Evolutionary conservation across 2,888 invertebrate genomes (phyloP).

Genomic region (Celastrina argiolus): DNA sequence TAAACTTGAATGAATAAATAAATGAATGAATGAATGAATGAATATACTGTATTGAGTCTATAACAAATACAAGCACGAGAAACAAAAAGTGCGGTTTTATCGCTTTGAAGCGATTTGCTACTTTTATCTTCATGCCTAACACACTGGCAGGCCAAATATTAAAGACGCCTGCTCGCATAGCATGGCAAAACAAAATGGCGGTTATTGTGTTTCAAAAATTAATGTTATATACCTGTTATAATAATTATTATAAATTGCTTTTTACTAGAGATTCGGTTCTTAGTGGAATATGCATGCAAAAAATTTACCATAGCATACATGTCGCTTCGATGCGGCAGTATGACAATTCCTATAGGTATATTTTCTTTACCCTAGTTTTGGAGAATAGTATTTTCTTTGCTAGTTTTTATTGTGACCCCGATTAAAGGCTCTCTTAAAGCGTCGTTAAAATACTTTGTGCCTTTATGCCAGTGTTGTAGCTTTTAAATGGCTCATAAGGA

Average conservation of each 20-base stretch:
- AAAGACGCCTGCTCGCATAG: neutral
- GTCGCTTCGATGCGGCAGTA: neutral
- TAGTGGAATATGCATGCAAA: neutral
- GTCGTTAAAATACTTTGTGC: constrained; percentile 4
- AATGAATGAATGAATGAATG: no score
- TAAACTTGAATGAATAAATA: no score
- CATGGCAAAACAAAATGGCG: neutral
- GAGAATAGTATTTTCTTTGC: constrained; percentile 15
- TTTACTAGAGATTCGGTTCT: neutral
- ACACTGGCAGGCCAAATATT: neutral
- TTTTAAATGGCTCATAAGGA: constrained; percentile 17
- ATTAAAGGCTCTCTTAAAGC: constrained; percentile 18
- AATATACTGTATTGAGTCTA: no score
- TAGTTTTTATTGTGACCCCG: constrained; percentile 17
- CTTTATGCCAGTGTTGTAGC: neutral
- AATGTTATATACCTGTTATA: no score
- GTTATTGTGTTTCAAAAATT: neutral
- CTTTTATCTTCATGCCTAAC: neutral
- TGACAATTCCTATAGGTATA: neutral
- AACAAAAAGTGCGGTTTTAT: no score
- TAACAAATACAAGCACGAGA: no score
- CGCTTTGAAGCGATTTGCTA: no score
- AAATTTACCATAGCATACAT: neutral
- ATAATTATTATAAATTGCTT: neutral
- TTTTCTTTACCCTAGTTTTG: constrained; percentile 17